A percentile compares a stretch with the other conserved stretches of the same genome.
These are phyloP conservation scores for Cryptotermes secundus DNA, from an alignment of 1,140 invertebrate species.

Conservation along the genomic window DNA sequence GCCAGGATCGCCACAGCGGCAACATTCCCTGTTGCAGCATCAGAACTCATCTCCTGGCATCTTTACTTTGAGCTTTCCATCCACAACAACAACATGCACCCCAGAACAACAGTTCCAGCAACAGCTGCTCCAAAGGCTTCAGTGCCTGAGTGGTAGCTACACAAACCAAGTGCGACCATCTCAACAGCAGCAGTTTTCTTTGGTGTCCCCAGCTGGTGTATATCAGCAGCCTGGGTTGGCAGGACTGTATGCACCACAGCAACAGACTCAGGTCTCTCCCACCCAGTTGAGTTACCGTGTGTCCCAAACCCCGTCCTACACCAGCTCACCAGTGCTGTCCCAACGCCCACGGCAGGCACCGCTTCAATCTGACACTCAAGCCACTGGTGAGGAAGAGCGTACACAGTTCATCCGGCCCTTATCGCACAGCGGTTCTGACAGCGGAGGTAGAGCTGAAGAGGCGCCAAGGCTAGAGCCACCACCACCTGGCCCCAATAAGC, in stretches of 20 bases:
- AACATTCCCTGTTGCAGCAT: constrained; percentile 23
- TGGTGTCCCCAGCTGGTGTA: constrained; percentile 39
- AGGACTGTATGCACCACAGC: not conserved
- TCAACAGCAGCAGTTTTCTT: constrained; percentile 45
- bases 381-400: constrained; percentile 43
- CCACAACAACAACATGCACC: not conserved
- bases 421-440: constrained; percentile 45
- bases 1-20: constrained; percentile 38
- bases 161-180: constrained; percentile 40
- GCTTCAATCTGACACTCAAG: not conserved
- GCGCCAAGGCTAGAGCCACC: not conserved
- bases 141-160: constrained; percentile 50
- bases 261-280: constrained; percentile 17
- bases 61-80: constrained; percentile 44
- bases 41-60: constrained; percentile 33
- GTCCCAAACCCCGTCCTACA: constrained; percentile 34
- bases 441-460: not conserved
- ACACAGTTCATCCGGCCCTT: constrained; percentile 65
- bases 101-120: constrained; percentile 52
- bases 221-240: constrained; percentile 27
- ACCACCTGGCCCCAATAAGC: constrained; percentile 39
- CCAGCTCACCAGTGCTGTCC: constrained; percentile 30
- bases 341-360: not conserved
- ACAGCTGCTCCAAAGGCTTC: constrained; percentile 59
- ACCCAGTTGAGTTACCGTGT: constrained; percentile 26